Evolutionary conservation across 2,888 invertebrate species (phyloP).

Genomic region (Spilosoma lubricipeda): DNA sequence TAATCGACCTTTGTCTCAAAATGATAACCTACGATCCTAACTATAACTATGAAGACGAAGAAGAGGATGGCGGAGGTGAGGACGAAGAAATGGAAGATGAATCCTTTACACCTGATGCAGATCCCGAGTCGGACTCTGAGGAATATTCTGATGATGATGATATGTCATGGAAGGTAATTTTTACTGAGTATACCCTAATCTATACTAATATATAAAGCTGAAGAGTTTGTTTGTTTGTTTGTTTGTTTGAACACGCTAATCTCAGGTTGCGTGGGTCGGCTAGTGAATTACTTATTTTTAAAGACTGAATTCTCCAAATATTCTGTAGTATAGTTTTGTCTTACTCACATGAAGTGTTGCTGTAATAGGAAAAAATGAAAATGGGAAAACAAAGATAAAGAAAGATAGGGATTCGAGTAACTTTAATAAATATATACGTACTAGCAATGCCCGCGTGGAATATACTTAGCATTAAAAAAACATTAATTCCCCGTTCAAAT

Average conservation of each 20-base stretch:
- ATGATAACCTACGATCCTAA: conserved; percentile 99
- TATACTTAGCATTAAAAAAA: too few species aligned
- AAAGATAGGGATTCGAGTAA: too few species aligned
- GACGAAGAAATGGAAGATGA: conserved; percentile 92
- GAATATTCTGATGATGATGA: conserved; percentile 99
- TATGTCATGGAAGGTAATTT: conserved; percentile 98
- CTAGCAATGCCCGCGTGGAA: too few species aligned
- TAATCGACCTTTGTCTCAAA: conserved; percentile 94
- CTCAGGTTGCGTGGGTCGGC: too few species aligned
- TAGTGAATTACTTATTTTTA: not conserved
- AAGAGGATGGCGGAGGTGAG: conserved; percentile 89
- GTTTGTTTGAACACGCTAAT: too few species aligned
- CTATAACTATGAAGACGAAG: conserved; percentile 98
- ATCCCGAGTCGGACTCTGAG: conserved; percentile 93
- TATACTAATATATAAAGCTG: too few species aligned
- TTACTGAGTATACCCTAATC: not conserved
- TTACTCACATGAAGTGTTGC: not conserved
- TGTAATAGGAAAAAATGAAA: not conserved
- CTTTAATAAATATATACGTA: too few species aligned
- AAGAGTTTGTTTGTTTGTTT: too few species aligned
- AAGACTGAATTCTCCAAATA: too few species aligned
- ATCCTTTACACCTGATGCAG: conserved; percentile 88
- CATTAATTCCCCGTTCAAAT: too few species aligned
- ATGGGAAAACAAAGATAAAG: not conserved
- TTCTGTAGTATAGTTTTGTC: too few species aligned